Conservation (phyloP, 2,888 invertebrate species). For the Lasioglossum villosulum region DNA sequence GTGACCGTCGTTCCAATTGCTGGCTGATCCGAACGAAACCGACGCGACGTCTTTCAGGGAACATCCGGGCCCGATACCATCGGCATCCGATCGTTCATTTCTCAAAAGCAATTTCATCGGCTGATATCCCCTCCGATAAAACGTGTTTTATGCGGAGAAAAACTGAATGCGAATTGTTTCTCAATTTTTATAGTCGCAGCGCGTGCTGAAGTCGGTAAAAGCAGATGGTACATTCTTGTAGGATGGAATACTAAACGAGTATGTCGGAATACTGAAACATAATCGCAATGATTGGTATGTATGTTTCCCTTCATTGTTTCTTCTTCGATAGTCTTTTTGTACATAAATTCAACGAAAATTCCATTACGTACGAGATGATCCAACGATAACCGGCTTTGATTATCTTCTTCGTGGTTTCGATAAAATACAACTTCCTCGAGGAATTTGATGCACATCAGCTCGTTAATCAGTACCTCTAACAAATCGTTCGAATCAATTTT, state of each 20-base stretch:
- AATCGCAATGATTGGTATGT: neutral
- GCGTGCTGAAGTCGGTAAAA: neutral
- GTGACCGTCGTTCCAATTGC: constrained; percentile 38
- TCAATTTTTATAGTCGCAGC: neutral
- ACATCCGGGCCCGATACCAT: constrained; percentile 38
- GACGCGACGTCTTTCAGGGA: constrained; percentile 38
- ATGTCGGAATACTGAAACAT: neutral
- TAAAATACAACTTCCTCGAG: neutral
- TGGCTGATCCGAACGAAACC: neutral
- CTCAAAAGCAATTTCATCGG: constrained; percentile 27
- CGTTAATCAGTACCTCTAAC: neutral
- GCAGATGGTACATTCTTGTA: neutral
- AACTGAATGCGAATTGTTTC: neutral
- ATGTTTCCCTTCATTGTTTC: neutral
- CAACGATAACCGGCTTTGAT: neutral
- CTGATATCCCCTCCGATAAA: neutral
- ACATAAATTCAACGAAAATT: neutral
- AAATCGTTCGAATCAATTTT: neutral
- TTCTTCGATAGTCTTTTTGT: neutral
- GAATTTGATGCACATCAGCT: neutral
- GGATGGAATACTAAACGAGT: neutral
- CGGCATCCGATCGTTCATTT: constrained; percentile 40
- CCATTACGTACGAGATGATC: neutral
- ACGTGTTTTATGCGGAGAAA: neutral
- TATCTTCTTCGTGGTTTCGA: neutral